Evolutionary conservation across 2,113 vertebrate species (phyloP), one percentile per base, ranked within the genome.

Genomic region (Actinemys pallida): DNA sequence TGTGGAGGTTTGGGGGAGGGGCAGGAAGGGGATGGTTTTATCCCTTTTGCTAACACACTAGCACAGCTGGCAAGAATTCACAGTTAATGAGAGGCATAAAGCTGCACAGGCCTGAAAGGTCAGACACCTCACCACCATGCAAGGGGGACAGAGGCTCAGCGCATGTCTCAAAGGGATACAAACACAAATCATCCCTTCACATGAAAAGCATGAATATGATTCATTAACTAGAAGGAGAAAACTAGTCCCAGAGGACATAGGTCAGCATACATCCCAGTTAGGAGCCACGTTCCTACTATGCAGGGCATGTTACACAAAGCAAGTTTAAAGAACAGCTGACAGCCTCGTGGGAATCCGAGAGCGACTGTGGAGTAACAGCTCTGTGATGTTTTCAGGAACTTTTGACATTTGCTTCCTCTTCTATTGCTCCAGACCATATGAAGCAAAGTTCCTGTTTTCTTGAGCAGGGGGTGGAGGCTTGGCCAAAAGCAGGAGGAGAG

Each of bases 141-240:
- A 10, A 79, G 88, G 56, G 27, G 78, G 11, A 45, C 2, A 54
- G 17, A 82, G 54, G 42, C 69, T 54, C 27, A 89, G 57, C 45
- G 20, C 6, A 20, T 5, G 52, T 45, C 93, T 89, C 39, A 72
- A 62, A 90, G 93, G 53, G 76, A 93, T 54, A 35, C 5, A 24
- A n/a, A 93, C 90, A 88, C 75, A 47, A 62, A 93, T 86, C 92
- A 94, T 49, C 53, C 75, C 86, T 83, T 47, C 91, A 54, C 22
- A 93, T 53, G 72, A 94, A 92, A 95, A 24, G 80, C 42, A 76
- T 4, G 8, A 88, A 29, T 62, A 81, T 53, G 80, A 91, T 78
- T 92, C 90, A 85, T 45, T 47, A 31, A 24, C 65, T 11, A 87
- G 86, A 45, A 90, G 89, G 87, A 89, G 1, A 78, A 31, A 42